These are phyloP conservation scores for Brotula barbata DNA, from an alignment of 2,797 vertebrate species.

Conservation along the genomic window DNA sequence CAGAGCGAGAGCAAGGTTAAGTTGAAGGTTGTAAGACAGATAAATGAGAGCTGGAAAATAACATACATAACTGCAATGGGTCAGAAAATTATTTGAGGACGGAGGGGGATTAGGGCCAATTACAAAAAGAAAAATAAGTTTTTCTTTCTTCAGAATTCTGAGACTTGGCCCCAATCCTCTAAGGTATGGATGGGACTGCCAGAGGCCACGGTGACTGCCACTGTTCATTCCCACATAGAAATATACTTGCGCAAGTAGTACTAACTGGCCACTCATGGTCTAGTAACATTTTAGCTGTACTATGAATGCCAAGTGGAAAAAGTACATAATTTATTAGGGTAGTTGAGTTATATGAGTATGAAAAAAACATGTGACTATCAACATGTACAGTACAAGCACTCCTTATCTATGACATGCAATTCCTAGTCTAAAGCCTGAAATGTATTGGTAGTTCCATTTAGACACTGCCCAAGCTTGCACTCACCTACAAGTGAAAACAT, in stretches of 20 bases:
- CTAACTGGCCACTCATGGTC: no score
- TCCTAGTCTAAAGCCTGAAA: slow-evolving; percentile 20
- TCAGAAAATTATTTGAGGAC: neutral
- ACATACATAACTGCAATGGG: neutral
- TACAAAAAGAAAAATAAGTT: no score
- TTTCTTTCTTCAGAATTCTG: no score
- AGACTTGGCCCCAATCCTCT: no score
- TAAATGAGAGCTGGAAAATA: neutral
- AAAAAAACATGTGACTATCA: neutral
- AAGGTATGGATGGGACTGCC: neutral
- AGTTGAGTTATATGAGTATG: no score
- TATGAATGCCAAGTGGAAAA: no score
- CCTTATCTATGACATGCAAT: slow-evolving; percentile 11
- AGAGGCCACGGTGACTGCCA: neutral
- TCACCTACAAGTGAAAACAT: slow-evolving; percentile 99
- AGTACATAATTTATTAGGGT: no score
- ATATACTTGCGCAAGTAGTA: no score
- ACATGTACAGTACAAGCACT: neutral
- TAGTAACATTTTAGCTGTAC: no score
- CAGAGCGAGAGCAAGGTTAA: no score
- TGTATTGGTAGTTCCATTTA: slow-evolving; percentile 14
- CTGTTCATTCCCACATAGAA: neutral
- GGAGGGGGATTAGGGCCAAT: no score
- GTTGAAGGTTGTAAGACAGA: no score
- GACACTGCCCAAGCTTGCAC: slow-evolving; percentile 62